Base-by-base conservation (phyloP, 2,113 vertebrate genomes). In the human region DNA sequence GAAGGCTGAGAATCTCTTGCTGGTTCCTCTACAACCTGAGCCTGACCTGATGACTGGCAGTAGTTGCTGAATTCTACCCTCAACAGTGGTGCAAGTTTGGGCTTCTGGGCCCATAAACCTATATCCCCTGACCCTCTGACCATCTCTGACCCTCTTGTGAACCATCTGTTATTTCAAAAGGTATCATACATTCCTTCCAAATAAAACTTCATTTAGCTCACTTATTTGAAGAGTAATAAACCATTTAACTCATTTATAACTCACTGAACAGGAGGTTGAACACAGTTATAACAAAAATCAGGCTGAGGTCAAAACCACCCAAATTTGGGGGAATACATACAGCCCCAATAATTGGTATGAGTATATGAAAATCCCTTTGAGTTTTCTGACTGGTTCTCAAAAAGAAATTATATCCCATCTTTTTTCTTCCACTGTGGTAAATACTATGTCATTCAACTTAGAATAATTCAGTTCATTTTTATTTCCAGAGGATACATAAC, bases 341-440 rank as follows among this genome's bases (percentile, higher is more conserved):
- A 59, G 84, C 17, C 10, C 52, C 52, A 55, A 43, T 68, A 94
- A 94, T 66, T 22, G 30, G 38, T 18, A 40, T 32, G 38, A 84
- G 40, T 57, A 68, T 52, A 25, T 66, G n/a, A 89, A 80, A 85
- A 87, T 45, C 18, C 5, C 18, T 76, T 76, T 68, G 32, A 90
- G 68, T 76, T 86, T 86, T 90, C n/a, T 73, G 8, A 73, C 55
- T 52, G 80, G 22, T 92, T 94, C 55, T 94, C 84, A 52, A 81
- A 90, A 30, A 66, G 70, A 85, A 91, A 72, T 4, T 5, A 13
- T 30, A 66, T 66, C 7, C 30, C 40, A 45, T 68, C 73, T 45
- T 52, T 57, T 52, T 61, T 57, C 35, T 23, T 80, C 66, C 0
- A 57, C 17, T 95, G 9, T 91, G 75, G 75, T 64, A 86, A 94